Conservation (phyloP, 2,113 vertebrate species). For the Arvicanthis niloticus region DNA sequence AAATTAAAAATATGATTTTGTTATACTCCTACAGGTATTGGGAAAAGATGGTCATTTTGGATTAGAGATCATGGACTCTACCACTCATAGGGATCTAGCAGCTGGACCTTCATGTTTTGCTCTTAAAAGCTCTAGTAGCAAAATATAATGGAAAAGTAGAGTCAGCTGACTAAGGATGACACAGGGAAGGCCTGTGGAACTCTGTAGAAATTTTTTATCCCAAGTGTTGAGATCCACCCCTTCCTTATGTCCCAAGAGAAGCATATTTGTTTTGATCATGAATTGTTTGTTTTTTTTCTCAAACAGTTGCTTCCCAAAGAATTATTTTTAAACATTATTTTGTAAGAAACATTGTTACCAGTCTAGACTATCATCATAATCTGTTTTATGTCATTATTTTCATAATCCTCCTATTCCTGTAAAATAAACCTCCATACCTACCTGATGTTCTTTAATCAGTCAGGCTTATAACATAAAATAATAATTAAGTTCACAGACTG, state of each 20-base stretch:
- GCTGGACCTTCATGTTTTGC: neutral
- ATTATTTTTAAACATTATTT: neutral
- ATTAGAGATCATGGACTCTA: neutral
- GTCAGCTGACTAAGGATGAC: accelerated
- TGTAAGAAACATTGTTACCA: neutral
- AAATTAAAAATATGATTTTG: neutral
- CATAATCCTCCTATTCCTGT: neutral
- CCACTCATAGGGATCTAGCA: neutral
- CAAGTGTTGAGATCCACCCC: neutral
- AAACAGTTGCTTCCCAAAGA: neutral
- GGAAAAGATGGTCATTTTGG: neutral
- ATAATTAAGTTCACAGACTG: neutral
- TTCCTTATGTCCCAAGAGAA: neutral
- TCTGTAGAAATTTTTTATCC: neutral
- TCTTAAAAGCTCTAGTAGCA: neutral
- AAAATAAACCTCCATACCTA: too few relatives aligned
- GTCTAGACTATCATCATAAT: neutral
- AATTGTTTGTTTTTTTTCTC: neutral
- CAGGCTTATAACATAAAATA: neutral
- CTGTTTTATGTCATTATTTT: neutral
- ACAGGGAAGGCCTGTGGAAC: neutral
- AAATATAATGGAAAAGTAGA: neutral
- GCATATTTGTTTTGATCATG: neutral
- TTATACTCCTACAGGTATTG: neutral
- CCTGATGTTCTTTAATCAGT: too few relatives aligned